Evolutionary conservation across 2,797 vertebrate genomes (phyloP).

Genomic region (Spinibarbus caldwelli): DNA sequence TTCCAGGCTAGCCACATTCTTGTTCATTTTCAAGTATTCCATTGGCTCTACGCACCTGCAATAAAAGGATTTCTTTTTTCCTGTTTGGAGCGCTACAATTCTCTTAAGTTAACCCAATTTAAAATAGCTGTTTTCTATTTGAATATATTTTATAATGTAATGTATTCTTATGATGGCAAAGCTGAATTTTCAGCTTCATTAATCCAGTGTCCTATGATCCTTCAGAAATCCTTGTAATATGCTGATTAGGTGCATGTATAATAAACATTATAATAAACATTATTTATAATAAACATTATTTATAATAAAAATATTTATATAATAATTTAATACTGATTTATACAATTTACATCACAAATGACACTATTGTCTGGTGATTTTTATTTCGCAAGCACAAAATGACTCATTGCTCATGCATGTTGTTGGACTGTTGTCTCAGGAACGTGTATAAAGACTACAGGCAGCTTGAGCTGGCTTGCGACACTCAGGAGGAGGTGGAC

Average conservation of each 20-base stretch:
- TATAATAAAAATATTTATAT: neutral
- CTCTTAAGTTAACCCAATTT: neutral
- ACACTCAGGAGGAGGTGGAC: slow-evolving; percentile 94
- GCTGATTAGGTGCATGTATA: neutral
- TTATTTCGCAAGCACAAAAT: neutral
- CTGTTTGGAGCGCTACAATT: neutral
- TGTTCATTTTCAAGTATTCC: neutral
- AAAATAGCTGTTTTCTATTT: neutral
- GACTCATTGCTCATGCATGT: neutral
- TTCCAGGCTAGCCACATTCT: too few relatives aligned
- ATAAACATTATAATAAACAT: too few relatives aligned
- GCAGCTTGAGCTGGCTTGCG: slow-evolving; percentile 93
- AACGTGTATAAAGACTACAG: slow-evolving; percentile 96
- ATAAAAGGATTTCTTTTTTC: neutral
- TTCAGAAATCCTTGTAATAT: neutral
- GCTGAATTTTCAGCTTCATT: neutral
- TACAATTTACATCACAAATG: neutral
- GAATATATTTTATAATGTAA: neutral
- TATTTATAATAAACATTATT: neutral
- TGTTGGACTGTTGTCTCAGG: slow-evolving; percentile 67
- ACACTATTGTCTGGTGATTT: neutral
- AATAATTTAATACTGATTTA: neutral
- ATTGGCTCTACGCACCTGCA: neutral
- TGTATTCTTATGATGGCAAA: neutral
- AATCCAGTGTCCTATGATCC: neutral